Evolutionary conservation across 92 coral and sea anemone species (phyloP), one percentile per base, ranked within the genome.

Genomic region (Paragorgia papillata): DNA sequence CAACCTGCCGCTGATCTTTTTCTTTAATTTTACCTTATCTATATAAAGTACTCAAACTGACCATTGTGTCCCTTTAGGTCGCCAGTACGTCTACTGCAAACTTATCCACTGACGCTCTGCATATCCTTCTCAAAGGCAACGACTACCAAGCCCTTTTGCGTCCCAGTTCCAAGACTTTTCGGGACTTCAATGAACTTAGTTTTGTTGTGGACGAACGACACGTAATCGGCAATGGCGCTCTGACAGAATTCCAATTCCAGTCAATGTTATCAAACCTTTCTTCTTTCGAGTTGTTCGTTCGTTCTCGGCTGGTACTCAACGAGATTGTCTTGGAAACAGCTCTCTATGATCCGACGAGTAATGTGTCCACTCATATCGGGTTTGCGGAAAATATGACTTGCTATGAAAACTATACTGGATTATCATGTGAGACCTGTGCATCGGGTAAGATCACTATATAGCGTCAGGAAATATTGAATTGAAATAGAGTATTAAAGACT

Each of bases 341-440:
- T 20, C 79, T 61, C 37, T 31, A 60, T 10, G 85, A 81, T 46
- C 57, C 25, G 25, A 50, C 63, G 1, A 78, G 75, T 25, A 74
- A 63, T 20, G 78, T 49, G 26, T 73, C 44, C 1, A 66, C 62
- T 51, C 77, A 35, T 62, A 88, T 90, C 28, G 67, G 80, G 10
- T 89, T 85, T 77, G 97, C 85, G 0, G 97, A 92, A 63, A 90
- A 90, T 40, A 88, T 88, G 54, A 82, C 87, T 10, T 92, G 97
- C 50, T 85, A 85, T 43, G 41, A 43, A 77, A 92, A 92, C 83
- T 92, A 92, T 79, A 88, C 96, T 26, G 97, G 97, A 21, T 89
- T 92, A 56, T 92, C 97, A 1, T 92, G 97, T 59, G 89, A 90
- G 64, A 62, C 29, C 43, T 92, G 97, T 73, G 89, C 96, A 13